Evolutionary conservation across 2,113 vertebrate species (phyloP).

Genomic region (Proterorhinus semilunaris): DNA sequence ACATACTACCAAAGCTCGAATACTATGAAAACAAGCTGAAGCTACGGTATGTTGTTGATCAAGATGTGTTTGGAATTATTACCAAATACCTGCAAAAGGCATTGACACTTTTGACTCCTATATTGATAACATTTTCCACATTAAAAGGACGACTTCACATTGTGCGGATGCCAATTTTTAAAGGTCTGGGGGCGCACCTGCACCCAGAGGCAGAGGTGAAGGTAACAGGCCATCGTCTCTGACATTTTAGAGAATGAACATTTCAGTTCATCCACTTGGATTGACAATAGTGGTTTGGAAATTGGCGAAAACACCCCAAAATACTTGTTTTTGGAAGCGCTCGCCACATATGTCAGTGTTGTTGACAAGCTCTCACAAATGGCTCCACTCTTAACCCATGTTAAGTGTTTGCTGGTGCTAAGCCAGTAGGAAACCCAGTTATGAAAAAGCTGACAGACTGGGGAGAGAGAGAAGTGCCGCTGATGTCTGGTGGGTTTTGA

Average conservation of each 20-base stretch:
- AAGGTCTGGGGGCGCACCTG: not conserved
- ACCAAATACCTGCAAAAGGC: too few relatives aligned
- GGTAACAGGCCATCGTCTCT: not conserved
- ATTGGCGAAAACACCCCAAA: not conserved
- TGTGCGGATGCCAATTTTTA: too few relatives aligned
- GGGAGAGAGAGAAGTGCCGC: slow-evolving; percentile 29
- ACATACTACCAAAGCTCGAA: too few relatives aligned
- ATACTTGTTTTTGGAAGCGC: not conserved
- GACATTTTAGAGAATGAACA: not conserved
- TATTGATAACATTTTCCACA: not conserved
- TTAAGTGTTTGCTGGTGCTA: slow-evolving; percentile 28
- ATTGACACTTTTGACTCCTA: too few relatives aligned
- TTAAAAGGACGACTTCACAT: not conserved
- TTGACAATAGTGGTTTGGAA: not conserved
- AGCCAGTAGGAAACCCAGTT: slow-evolving; percentile 42
- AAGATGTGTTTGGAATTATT: too few relatives aligned
- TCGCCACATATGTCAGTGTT: slow-evolving; percentile 22
- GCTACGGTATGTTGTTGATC: too few relatives aligned
- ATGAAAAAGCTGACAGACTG: slow-evolving; percentile 53
- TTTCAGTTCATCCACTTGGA: not conserved
- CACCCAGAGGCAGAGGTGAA: not conserved
- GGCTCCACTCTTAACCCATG: slow-evolving; percentile 27
- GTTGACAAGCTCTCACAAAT: slow-evolving; percentile 41
- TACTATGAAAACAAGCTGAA: too few relatives aligned
- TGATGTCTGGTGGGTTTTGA: slow-evolving; percentile 66